Conservation (phyloP, 2,888 invertebrate species). For the Conomelus anceps region DNA sequence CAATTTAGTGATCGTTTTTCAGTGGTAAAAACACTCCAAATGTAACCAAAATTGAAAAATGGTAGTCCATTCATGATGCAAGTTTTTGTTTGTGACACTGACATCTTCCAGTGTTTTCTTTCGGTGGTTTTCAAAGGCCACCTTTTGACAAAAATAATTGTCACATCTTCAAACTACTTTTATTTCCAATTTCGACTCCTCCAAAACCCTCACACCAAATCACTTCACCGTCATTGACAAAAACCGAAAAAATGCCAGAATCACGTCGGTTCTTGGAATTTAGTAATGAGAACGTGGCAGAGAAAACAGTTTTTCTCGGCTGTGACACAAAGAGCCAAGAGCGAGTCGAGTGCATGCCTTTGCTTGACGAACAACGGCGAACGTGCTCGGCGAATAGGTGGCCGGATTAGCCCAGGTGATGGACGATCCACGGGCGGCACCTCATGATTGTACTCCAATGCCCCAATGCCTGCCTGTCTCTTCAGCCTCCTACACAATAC, state of each 20-base stretch:
- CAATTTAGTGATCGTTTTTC: no score
- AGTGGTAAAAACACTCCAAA: no score
- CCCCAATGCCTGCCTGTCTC: no score
- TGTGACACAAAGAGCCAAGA: not conserved
- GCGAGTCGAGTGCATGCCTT: not conserved
- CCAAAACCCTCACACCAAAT: no score
- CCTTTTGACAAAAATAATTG: not conserved
- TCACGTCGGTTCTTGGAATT: not conserved
- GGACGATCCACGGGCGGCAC: not conserved
- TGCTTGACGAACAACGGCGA: not conserved
- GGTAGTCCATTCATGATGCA: not conserved
- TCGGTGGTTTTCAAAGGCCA: not conserved
- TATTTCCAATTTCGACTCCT: no score
- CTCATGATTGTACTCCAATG: no score
- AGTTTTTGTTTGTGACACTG: not conserved
- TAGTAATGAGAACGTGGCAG: not conserved
- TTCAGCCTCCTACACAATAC: no score
- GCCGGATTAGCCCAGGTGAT: constrained; percentile 11
- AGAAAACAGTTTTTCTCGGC: not conserved
- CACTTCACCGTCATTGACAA: not conserved
- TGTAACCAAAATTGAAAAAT: not conserved
- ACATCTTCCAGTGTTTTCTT: not conserved
- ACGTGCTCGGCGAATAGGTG: constrained; percentile 12
- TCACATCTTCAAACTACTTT: not conserved
- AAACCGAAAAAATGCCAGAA: not conserved